A percentile compares a stretch with the other conserved stretches of the same genome.
Evolutionary conservation across 2,113 vertebrate species (phyloP).

Genomic region (Epinephelus cyanopodus): DNA sequence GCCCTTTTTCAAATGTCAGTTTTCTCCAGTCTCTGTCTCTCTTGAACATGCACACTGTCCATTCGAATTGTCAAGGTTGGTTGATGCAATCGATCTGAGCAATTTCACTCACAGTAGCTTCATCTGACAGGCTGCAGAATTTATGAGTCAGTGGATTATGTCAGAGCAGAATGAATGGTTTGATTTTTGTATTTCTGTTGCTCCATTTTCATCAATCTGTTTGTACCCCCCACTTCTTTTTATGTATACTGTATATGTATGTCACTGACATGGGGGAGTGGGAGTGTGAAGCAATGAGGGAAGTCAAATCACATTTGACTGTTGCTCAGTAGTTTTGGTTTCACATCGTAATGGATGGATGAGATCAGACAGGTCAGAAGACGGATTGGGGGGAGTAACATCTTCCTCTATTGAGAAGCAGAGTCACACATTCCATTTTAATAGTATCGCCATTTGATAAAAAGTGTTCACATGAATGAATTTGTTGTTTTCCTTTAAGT

Average conservation of each 20-base stretch:
- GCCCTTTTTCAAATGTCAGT: conserved; percentile 39
- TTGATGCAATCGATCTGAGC: conserved; percentile 62
- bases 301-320: conserved; percentile 24
- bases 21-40: conserved; percentile 11
- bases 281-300: neutral
- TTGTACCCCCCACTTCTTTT: neutral
- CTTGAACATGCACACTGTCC: neutral
- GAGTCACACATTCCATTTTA: conserved; percentile 39
- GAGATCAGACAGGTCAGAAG: conserved; percentile 56
- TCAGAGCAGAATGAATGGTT: conserved; percentile 39
- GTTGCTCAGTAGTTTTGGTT: conserved; percentile 30
- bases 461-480: conserved; percentile 26
- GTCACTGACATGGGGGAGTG: neutral
- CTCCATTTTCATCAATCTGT: conserved; percentile 47
- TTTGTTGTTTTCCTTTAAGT: conserved; percentile 47
- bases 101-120: conserved; percentile 53
- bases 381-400: conserved; percentile 35
- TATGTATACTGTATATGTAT: conserved; percentile 3
- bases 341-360: conserved; percentile 47
- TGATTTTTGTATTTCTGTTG: conserved; percentile 47
- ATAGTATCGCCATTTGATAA: conserved; percentile 23
- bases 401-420: conserved; percentile 30
- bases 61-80: conserved; percentile 51
- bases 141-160: conserved; percentile 45
- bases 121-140: conserved; percentile 45